Evolutionary conservation across 1,140 invertebrate species (phyloP), one percentile per base, ranked within the genome.

Genomic region (Conus betulinus): DNA sequence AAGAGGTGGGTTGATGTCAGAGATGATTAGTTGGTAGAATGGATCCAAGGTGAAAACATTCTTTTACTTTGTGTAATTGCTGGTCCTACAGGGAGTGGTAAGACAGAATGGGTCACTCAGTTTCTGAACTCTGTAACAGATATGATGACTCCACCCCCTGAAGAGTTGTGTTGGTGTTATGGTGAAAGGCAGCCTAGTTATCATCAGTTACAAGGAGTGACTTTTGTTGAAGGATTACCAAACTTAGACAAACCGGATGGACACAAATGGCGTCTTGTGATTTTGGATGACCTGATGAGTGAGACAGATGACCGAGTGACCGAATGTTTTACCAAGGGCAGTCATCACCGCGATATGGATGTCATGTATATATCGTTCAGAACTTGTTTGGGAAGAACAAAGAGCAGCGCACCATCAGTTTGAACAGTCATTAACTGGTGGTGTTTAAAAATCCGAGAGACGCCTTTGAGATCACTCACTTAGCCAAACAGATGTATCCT

Each of bases 371-470:
- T 67, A 88, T 90, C n/a, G 85, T 90, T 17, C 90, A 90, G 53
- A 88, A 91, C 81, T 55, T 85, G 23, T 90, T 90, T 85, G 76
- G 74, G 13, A 91, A 91, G 71, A 60, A 84, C 76, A 90, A 89
- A 71, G 82, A 91, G 20, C 89, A 88, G 57, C 27, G 89, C 67
- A 91, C 90, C 39, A 89, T 90, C 7, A 90, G 87, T 78, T 71
- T 91, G 20, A 91, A 90, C 57, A 86, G 57, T 52, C 91, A 90
- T 20, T 84, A 84, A 6, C 17, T 84, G 17, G 82, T 57, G 23
- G 51, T 84, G 5, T 84, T 84, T 57, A 84, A 84, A 91, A 91
- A 67, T 88, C 87, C 15, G 52, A 79, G 76, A 39, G 90, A 88
- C 60, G 52, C 67, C 17, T 78, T 51, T 0, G 39, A 57, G 71